These are phyloP conservation scores for Tetragonula carbonaria DNA, from an alignment of 2,888 invertebrate species.

Conservation along the genomic window DNA sequence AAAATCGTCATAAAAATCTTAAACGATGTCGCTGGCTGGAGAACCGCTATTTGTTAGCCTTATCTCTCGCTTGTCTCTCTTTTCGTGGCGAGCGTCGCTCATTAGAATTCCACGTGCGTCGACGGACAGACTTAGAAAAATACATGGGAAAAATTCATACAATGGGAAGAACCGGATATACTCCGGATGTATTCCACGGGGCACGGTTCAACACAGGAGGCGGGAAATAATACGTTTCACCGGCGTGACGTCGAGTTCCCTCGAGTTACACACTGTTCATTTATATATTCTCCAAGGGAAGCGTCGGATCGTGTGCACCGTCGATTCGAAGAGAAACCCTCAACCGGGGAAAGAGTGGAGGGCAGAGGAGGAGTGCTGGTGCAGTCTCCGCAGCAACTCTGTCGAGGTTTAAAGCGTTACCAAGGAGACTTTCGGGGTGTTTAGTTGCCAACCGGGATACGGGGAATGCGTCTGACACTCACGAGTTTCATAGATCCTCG, in stretches of 20 bases:
- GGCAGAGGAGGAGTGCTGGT: too few species aligned
- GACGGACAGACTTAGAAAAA: conserved; percentile 11
- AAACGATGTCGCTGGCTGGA: conserved; percentile 6
- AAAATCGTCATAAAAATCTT: conserved; percentile 50
- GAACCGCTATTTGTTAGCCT: conserved; percentile 35
- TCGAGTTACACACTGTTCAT: not conserved
- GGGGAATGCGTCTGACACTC: conserved; percentile 61
- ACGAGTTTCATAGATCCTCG: conserved; percentile 39
- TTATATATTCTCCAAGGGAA: not conserved
- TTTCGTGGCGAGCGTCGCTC: not conserved
- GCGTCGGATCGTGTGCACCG: conserved; percentile 1
- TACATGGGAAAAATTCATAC: conserved; percentile 8
- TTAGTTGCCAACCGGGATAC: conserved; percentile 44
- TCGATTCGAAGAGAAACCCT: conserved; percentile 13
- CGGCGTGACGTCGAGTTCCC: not conserved
- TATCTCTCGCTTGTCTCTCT: conserved; percentile 10
- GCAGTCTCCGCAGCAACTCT: not conserved
- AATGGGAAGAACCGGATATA: conserved; percentile 12
- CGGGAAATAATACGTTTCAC: conserved; percentile 20
- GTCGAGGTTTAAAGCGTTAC: conserved; percentile 38
- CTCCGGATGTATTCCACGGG: not conserved
- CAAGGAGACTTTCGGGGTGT: conserved; percentile 37
- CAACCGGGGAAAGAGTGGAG: too few species aligned
- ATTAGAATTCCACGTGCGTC: conserved; percentile 28
- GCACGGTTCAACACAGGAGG: not conserved